phyloP scores from a whole-genome alignment of 2,888 invertebrate species.

The Meandrusa payeni region DNA sequence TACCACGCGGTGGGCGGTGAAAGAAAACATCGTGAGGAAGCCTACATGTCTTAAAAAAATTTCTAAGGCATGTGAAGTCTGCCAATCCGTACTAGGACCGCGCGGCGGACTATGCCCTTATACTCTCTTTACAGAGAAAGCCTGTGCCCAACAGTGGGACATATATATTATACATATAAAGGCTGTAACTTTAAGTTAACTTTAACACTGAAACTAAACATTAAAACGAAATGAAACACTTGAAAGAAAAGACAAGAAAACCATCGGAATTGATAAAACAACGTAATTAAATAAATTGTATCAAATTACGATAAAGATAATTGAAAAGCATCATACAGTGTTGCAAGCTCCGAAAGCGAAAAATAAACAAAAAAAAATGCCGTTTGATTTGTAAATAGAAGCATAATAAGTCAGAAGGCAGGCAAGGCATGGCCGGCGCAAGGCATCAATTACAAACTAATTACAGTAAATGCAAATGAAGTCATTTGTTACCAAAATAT shows the following conservation, averaged over 20 bases:
- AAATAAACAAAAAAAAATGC: slow-evolving; percentile 44
- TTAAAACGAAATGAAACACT: too few species aligned
- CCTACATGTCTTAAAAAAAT: too few species aligned
- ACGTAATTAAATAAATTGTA: slow-evolving; percentile 1
- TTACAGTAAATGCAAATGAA: slow-evolving; percentile 70
- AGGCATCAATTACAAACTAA: slow-evolving; percentile 59
- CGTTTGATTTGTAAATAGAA: slow-evolving; percentile 31
- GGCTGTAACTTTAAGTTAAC: too few species aligned
- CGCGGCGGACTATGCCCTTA: too few species aligned
- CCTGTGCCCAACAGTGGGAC: too few species aligned
- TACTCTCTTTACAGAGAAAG: too few species aligned
- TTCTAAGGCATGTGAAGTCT: too few species aligned
- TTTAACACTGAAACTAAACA: too few species aligned
- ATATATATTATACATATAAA: too few species aligned
- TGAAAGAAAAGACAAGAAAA: background rate
- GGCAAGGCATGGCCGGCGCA: slow-evolving; percentile 19
- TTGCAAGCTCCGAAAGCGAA: slow-evolving; percentile 39
- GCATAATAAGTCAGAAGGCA: slow-evolving; percentile 36
- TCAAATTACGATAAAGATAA: slow-evolving; percentile 4
- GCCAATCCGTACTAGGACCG: too few species aligned
- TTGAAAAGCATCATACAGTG: slow-evolving; percentile 12
- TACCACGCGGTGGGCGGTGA: too few species aligned
- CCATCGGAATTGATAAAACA: background rate
- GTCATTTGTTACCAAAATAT: slow-evolving; percentile 64
- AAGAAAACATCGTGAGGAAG: too few species aligned